Base-by-base conservation (phyloP, 2,113 vertebrate species). In the Dipodomys stephensi region DNA sequence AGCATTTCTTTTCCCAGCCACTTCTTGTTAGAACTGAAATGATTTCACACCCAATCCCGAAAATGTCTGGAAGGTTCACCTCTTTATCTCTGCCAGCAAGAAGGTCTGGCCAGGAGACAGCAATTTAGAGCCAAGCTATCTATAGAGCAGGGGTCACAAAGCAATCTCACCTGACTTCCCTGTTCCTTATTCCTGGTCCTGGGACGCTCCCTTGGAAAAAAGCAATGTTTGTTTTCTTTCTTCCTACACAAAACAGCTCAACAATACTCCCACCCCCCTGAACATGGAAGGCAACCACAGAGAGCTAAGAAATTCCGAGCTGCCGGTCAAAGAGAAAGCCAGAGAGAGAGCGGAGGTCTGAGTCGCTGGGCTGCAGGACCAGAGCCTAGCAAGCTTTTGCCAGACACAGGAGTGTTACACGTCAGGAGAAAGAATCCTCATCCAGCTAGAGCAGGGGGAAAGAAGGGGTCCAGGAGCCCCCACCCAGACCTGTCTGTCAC, bases 1-100 rank as follows among this genome's bases (percentile, higher is more conserved):
- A 28, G 62, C 27, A 19, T 78, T 90, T 85, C 74, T 88, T 78
- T 71, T 83, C 80, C 67, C 35, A 23, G 49, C 60, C 60, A 35
- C 20, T 83, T 93, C 93, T 64, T 74, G 60, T 86, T 95, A 95
- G 92, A 95, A 92, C 28, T 49, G 84, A 95, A 93, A 88, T 85
- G 23, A 10, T 96, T 95, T 78, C 93, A 68, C 44, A 22, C 32
- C 69, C 80, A 19, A 39, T 76, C 67, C 64, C 30, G 94, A 82
- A 95, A 90, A 83, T 82, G 49, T 87, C 95, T 39, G 83, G 73
- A 83, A 82, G 91, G 94, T 67, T 6, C 81, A 64, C 27, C 92
- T 39, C 49, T 27, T 30, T 35, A 44, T 57, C 30, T 18, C 28
- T 77, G 77, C 62, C 93, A 94, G 65, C 35, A 19, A 77, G 84